Evolutionary conservation across 2,797 vertebrate species (phyloP).

Genomic region (Girardinus metallicus): DNA sequence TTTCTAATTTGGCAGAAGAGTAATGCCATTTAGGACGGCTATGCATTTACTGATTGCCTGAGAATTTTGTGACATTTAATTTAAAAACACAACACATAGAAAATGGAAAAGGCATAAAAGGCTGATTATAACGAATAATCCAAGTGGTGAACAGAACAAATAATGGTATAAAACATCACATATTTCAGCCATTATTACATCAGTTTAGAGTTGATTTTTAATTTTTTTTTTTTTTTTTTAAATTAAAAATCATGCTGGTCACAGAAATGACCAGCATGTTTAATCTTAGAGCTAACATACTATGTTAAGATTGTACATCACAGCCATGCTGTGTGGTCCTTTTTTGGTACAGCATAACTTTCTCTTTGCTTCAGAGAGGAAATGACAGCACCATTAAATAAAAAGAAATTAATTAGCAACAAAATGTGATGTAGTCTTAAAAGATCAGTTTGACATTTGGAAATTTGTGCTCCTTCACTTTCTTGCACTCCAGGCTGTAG

Average conservation of each 20-base stretch:
- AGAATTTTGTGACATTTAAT: neutral
- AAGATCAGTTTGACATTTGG: slow-evolving; percentile 1
- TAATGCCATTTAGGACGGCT: neutral
- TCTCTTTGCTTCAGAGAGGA: neutral
- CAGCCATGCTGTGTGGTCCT: neutral
- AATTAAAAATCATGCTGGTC: no score
- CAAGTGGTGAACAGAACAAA: neutral
- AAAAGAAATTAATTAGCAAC: neutral
- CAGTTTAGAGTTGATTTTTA: neutral
- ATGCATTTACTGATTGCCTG: neutral
- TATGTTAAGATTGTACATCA: neutral
- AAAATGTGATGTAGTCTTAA: slow-evolving; percentile 2
- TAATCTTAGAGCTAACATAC: neutral
- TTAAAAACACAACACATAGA: neutral
- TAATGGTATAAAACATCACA: neutral
- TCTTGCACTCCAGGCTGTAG: neutral
- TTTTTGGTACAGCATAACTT: neutral
- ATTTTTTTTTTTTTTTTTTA: no score
- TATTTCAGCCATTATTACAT: neutral
- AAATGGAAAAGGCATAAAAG: neutral
- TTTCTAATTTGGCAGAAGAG: neutral
- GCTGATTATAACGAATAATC: neutral
- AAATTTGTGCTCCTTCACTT: neutral
- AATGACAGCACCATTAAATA: neutral
- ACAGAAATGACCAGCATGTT: slow-evolving; percentile 1